phyloP scores from a whole-genome alignment of 2,797 vertebrate species.

The Sebastes steindachneri region DNA sequence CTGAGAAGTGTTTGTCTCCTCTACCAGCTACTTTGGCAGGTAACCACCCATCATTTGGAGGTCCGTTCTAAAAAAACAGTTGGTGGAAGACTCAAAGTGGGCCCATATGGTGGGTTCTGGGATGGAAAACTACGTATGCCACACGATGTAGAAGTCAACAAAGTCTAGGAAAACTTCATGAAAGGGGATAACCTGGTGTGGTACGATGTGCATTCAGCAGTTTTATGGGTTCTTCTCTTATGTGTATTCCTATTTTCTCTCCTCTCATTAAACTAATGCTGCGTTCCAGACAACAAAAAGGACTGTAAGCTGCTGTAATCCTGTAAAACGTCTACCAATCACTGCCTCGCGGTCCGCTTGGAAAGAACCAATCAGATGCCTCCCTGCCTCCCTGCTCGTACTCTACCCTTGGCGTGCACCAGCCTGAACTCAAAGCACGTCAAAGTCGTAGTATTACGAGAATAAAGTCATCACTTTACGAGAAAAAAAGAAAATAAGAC shows the following conservation, averaged over 20 bases:
- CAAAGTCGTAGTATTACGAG: no score
- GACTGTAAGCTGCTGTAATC: no score
- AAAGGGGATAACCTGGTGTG: not conserved
- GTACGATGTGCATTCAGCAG: not conserved
- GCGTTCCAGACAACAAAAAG: not conserved
- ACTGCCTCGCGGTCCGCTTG: no score
- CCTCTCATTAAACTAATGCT: not conserved
- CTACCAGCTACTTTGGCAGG: slow-evolving; percentile 28
- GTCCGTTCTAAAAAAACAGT: slow-evolving; percentile 2
- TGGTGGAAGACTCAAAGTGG: not conserved
- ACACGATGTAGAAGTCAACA: not conserved
- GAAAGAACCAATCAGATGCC: no score
- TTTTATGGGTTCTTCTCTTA: not conserved
- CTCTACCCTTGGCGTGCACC: no score
- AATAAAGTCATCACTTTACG: no score
- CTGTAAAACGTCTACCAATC: no score
- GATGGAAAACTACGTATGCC: not conserved
- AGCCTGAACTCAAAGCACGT: no score
- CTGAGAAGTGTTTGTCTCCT: slow-evolving; percentile 6
- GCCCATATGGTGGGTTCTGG: slow-evolving; percentile 45
- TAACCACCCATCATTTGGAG: slow-evolving; percentile 13
- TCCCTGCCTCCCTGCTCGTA: no score
- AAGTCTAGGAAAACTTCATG: slow-evolving; percentile 24
- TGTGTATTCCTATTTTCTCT: not conserved
- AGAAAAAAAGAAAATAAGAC: no score